Percentiles rank a stretch among this genome's conserved stretches.
Conservation (phyloP, 53 echinoderm and acorn worm species). For the Apostichopus leukothele region DNA sequence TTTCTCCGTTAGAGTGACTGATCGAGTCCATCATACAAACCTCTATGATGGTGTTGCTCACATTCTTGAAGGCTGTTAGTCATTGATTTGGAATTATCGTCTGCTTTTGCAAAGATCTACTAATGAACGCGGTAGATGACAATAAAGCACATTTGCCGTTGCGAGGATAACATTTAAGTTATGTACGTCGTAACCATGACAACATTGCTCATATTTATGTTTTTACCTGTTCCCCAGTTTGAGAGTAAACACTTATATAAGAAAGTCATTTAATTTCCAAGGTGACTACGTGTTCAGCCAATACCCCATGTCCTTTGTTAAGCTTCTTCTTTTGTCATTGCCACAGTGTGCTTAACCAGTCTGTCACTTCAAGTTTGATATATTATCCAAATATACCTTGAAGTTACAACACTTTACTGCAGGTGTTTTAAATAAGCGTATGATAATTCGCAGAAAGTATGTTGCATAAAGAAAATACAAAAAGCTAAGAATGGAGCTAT, state of each 20-base stretch:
- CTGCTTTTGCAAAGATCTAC: neutral
- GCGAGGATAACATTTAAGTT: conserved; percentile 21
- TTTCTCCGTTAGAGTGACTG: no score
- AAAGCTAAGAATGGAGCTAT: no score
- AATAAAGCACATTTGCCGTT: conserved; percentile 1
- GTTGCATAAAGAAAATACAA: no score
- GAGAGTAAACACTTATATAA: neutral
- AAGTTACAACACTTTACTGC: no score
- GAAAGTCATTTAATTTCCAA: neutral
- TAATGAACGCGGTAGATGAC: neutral
- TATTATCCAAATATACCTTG: no score
- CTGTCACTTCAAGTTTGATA: neutral
- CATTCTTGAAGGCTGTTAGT: no score
- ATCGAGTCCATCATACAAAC: no score
- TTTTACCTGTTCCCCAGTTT: conserved; percentile 3
- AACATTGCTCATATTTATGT: conserved; percentile 19
- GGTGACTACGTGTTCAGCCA: neutral
- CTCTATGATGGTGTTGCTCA: no score
- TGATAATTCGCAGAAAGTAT: no score
- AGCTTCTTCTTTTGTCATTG: neutral
- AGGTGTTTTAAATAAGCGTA: no score
- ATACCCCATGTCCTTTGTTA: neutral
- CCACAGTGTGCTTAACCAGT: neutral
- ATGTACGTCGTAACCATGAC: neutral
- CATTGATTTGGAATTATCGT: no score